Evolutionary conservation across 64 coral and sea anemone genomes (phyloP).

Genomic region (Acropora tenuis): DNA sequence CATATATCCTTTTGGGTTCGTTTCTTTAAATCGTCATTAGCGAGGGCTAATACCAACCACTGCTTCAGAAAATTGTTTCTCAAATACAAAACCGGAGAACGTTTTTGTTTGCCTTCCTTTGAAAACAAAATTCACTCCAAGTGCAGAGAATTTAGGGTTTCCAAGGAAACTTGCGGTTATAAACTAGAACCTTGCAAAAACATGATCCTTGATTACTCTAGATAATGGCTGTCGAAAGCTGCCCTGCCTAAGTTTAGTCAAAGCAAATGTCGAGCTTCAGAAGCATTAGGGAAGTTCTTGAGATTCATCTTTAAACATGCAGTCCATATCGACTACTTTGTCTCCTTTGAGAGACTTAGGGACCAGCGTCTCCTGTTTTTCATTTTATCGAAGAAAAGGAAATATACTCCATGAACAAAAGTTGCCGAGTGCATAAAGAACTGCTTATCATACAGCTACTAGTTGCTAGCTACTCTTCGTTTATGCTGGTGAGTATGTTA

Average conservation of each 20-base stretch:
- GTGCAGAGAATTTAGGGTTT: too few relatives aligned
- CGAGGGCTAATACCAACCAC: not conserved
- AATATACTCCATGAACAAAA: not conserved
- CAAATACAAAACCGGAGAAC: too few relatives aligned
- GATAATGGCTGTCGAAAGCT: conserved; percentile 38
- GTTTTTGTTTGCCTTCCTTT: too few relatives aligned
- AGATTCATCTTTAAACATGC: not conserved
- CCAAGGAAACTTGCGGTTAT: too few relatives aligned
- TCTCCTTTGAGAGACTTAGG: not conserved
- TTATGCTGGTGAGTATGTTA: conserved; percentile 38
- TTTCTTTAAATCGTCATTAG: not conserved
- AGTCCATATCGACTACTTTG: not conserved
- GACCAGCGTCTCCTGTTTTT: not conserved
- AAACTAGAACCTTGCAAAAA: not conserved
- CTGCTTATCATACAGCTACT: not conserved
- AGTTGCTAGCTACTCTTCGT: conserved; percentile 19
- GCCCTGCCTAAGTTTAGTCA: conserved; percentile 48
- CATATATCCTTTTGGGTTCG: not conserved
- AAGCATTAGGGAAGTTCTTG: not conserved
- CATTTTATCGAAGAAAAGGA: not conserved
- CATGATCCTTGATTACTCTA: too few relatives aligned
- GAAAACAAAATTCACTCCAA: too few relatives aligned
- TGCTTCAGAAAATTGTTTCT: too few relatives aligned
- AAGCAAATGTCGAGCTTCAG: not conserved
- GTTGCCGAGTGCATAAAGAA: not conserved